Percentiles rank a stretch among this genome's conserved stretches.
Conservation (phyloP, 35 echinoderm and acorn worm genomes). For the Eucidaris tribuloides region DNA sequence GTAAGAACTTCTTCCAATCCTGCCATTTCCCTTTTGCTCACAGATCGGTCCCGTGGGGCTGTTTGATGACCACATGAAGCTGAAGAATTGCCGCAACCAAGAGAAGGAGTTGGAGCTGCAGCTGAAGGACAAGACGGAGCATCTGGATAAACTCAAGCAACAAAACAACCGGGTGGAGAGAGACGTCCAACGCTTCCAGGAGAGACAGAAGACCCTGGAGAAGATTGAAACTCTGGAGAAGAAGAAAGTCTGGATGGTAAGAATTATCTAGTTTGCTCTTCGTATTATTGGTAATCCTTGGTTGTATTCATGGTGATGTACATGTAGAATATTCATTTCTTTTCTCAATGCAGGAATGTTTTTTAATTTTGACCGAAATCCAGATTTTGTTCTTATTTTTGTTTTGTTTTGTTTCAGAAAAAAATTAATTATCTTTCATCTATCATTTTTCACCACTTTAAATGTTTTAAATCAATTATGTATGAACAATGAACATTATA, state of each 20-base stretch:
- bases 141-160: conserved; percentile 47
- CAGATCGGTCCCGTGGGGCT: too few species aligned
- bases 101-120: conserved; percentile 59
- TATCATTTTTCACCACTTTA: too few species aligned
- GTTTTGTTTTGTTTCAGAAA: too few species aligned
- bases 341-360: background rate
- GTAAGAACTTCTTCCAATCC: too few species aligned
- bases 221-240: conserved; percentile 83
- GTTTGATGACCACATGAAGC: conserved; percentile 59
- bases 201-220: conserved; percentile 67
- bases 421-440: too few species aligned
- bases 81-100: conserved; percentile 61
- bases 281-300: too few species aligned
- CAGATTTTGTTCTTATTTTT: background rate
- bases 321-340: background rate
- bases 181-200: conserved; percentile 69
- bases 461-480: too few species aligned
- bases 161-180: conserved; percentile 68
- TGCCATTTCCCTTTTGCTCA: too few species aligned
- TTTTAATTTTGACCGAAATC: background rate
- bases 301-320: too few species aligned
- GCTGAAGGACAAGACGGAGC: conserved; percentile 61
- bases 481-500: too few species aligned
- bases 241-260: conserved; percentile 93
- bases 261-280: background rate